Conservation (phyloP, 2,888 invertebrate genomes). For the Pilophorus perplexus region DNA sequence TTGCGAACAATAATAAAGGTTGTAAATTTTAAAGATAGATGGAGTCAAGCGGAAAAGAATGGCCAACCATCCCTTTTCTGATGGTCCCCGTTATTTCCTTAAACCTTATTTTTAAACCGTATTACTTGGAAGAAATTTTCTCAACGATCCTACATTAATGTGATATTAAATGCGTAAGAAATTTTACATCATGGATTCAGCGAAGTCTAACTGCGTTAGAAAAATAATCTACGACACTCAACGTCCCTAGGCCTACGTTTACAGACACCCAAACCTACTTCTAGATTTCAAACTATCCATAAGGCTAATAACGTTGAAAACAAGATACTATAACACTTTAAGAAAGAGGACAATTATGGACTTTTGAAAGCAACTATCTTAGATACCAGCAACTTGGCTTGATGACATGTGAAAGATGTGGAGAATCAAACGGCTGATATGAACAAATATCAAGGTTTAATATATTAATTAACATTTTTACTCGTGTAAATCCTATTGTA, state of each 20-base stretch:
- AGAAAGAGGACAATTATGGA: no score
- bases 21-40: no score
- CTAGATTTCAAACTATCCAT: conserved; percentile 21
- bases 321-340: no score
- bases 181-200: conserved; percentile 41
- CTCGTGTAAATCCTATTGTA: no score
- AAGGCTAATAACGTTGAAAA: no score
- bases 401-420: no score
- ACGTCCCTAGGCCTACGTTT: conserved; percentile 47
- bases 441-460: no score
- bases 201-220: conserved; percentile 47
- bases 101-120: neutral
- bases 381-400: no score
- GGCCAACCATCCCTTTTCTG: conserved; percentile 39
- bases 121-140: conserved; percentile 39
- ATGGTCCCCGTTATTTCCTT: conserved; percentile 36
- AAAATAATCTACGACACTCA: conserved; percentile 49
- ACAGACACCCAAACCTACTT: conserved; percentile 42
- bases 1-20: no score
- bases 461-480: no score
- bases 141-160: conserved; percentile 13
- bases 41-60: neutral
- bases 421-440: no score
- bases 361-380: no score
- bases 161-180: conserved; percentile 33